phyloP scores from a whole-genome alignment of 2,888 invertebrate genomes.

The Tanypteryx hageni region DNA sequence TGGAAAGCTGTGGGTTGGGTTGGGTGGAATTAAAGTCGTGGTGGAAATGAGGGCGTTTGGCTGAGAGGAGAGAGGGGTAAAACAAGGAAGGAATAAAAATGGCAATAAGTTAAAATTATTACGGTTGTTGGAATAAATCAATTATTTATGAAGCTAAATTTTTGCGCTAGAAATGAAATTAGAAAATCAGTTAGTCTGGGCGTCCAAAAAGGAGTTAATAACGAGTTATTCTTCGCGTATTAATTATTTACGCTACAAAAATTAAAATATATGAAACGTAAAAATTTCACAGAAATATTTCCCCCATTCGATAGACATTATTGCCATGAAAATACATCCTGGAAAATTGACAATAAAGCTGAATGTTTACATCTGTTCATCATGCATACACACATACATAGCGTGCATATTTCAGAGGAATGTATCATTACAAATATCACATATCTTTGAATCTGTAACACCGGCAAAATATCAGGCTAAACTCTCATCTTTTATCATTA shows the following conservation, averaged over 20 bases:
- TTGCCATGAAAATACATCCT: too few relatives aligned
- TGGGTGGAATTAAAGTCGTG: constrained; percentile 7
- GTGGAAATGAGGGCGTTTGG: constrained; percentile 29
- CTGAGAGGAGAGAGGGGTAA: constrained; percentile 3
- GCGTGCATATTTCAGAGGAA: too few relatives aligned
- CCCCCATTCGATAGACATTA: too few relatives aligned
- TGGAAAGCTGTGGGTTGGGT: not conserved
- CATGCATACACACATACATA: too few relatives aligned
- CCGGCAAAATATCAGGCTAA: too few relatives aligned
- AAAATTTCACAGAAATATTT: too few relatives aligned
- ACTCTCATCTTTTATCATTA: too few relatives aligned
- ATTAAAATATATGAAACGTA: not conserved
- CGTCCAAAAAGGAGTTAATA: not conserved
- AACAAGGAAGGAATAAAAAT: not conserved
- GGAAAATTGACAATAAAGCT: too few relatives aligned
- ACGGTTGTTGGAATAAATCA: constrained; percentile 44
- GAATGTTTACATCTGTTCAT: too few relatives aligned
- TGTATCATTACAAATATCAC: too few relatives aligned
- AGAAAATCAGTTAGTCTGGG: constrained; percentile 33
- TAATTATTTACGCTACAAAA: not conserved
- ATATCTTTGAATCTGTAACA: too few relatives aligned
- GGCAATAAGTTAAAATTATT: constrained; percentile 19
- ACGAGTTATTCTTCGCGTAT: not conserved
- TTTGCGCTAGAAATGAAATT: constrained; percentile 46
- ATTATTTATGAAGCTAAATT: constrained; percentile 53